These are phyloP conservation scores for Calypte anna DNA, from an alignment of 2,113 vertebrate species.

Conservation along the genomic window DNA sequence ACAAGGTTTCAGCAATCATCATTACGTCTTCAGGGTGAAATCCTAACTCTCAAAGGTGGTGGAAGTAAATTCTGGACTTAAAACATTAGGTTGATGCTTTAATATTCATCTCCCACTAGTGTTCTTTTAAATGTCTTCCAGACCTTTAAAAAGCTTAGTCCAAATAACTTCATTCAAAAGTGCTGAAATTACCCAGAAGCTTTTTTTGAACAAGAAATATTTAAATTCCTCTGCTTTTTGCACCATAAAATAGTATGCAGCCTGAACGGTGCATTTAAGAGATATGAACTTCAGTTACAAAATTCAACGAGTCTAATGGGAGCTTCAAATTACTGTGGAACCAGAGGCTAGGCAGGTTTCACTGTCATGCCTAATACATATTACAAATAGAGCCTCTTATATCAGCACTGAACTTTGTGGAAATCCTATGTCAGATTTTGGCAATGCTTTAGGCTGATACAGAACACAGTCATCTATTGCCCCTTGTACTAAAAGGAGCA, in stretches of 20 bases:
- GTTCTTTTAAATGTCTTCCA: background rate
- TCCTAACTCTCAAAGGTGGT: background rate
- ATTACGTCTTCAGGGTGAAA: background rate
- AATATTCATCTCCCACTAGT: background rate
- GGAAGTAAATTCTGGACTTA: background rate
- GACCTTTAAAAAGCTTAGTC: background rate
- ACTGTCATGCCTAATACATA: background rate
- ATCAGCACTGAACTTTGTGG: background rate
- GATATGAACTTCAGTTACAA: constrained; percentile 22
- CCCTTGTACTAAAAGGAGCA: background rate
- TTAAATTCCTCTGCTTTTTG: background rate
- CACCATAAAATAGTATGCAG: background rate
- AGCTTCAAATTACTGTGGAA: background rate
- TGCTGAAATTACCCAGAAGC: constrained; percentile 12
- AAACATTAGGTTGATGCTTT: background rate
- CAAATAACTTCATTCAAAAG: background rate
- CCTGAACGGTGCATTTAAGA: constrained; percentile 4
- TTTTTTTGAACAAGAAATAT: constrained; percentile 10
- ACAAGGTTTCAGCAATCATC: background rate
- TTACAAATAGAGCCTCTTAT: background rate
- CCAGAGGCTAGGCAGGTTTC: background rate
- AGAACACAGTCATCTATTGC: background rate
- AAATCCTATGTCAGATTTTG: background rate
- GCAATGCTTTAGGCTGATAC: background rate
- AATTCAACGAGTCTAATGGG: background rate